Conservation (phyloP, 2,113 vertebrate genomes). For the Zosterops hypoxanthus region DNA sequence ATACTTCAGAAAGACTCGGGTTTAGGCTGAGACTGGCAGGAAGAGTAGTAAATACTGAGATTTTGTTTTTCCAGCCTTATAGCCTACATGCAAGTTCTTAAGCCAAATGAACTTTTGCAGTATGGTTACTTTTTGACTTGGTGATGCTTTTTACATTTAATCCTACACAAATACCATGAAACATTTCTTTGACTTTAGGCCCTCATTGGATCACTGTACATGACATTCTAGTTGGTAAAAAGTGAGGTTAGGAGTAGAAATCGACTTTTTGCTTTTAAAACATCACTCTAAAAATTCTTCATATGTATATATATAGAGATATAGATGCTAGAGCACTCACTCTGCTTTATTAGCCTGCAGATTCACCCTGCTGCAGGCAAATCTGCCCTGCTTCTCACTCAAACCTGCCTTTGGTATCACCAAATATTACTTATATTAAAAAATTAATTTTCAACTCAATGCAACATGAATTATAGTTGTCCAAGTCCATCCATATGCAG, state of each 20-base stretch:
- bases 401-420: neutral
- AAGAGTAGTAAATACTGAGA: neutral
- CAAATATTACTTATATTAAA: neutral
- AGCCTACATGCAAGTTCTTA: neutral
- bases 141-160: neutral
- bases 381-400: neutral
- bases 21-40: neutral
- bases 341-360: neutral
- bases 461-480: neutral
- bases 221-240: neutral
- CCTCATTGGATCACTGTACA: neutral
- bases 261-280: neutral
- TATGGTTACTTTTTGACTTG: neutral
- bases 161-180: neutral
- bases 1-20: neutral
- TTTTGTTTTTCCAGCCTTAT: neutral
- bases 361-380: neutral
- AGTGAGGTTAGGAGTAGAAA: neutral
- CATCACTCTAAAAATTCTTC: neutral
- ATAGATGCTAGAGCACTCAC: neutral
- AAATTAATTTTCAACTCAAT: neutral
- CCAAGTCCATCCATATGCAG: neutral
- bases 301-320: too few relatives aligned
- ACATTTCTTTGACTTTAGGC: neutral
- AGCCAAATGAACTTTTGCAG: neutral